Evolutionary conservation across 2,888 invertebrate species (phyloP).

Genomic region (Tigriopus californicus): DNA sequence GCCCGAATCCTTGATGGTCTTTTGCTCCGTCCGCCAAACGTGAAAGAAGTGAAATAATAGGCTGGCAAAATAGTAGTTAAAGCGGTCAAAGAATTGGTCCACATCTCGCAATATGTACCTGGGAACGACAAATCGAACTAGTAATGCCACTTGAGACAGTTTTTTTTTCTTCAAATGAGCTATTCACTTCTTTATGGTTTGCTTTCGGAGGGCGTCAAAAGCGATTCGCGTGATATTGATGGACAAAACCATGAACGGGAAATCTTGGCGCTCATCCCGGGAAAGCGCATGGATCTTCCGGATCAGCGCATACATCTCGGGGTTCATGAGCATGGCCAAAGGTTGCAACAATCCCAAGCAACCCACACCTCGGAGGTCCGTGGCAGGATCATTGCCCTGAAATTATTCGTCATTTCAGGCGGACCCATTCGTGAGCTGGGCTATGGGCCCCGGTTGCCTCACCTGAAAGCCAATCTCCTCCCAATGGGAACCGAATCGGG

Average conservation of each 20-base stretch:
- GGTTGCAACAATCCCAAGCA: conserved; percentile 33
- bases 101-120: background rate
- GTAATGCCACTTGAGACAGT: no score
- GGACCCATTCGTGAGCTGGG: background rate
- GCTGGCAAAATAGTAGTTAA: no score
- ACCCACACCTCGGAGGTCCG: conserved; percentile 35
- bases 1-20: conserved; percentile 33
- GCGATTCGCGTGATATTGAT: conserved; percentile 35
- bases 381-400: conserved; percentile 33
- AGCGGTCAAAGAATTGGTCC: no score
- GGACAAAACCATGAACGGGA: conserved; percentile 36
- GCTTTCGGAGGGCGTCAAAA: conserved; percentile 31
- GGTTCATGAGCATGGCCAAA: conserved; percentile 28
- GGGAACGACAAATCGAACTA: background rate
- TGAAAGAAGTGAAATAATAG: conserved; percentile 28
- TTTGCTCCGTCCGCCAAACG: conserved; percentile 31
- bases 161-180: no score
- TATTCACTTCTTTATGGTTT: no score
- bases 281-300: conserved; percentile 30
- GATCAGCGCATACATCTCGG: conserved; percentile 25
- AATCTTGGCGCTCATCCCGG: conserved; percentile 31
- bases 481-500: conserved; percentile 34
- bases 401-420: conserved; percentile 9
- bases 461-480: conserved; percentile 36
- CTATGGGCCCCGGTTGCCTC: conserved; percentile 1